Evolutionary conservation across 1,140 invertebrate species (phyloP).

Genomic region (Dreissena rostriformis): DNA sequence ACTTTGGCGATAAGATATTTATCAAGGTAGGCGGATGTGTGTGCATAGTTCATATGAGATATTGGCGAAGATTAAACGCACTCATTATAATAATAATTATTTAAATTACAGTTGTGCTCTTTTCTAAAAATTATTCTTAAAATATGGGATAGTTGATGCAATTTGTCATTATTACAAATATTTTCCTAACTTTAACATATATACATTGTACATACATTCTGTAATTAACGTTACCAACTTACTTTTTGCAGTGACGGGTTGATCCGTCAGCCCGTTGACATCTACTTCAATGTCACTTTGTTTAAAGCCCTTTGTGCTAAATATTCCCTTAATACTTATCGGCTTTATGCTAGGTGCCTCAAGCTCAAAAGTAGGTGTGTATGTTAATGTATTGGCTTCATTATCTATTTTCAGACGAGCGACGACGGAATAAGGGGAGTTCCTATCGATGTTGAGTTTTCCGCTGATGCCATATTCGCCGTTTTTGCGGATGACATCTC

Average conservation of each 20-base stretch:
- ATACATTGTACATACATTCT: too few species aligned
- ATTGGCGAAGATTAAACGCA: too few species aligned
- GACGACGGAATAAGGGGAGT: conserved; percentile 8
- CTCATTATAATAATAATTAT: too few species aligned
- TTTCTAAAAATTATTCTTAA: too few species aligned
- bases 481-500: background rate
- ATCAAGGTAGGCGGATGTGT: too few species aligned
- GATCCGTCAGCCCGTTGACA: conserved; percentile 35
- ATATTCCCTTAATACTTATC: conserved; percentile 54
- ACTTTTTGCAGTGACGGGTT: conserved; percentile 58
- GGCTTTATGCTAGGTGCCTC: conserved; percentile 43
- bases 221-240: background rate
- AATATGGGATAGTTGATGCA: too few species aligned
- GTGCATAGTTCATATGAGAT: too few species aligned
- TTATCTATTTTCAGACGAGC: conserved; percentile 23
- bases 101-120: too few species aligned
- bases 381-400: conserved; percentile 50
- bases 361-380: conserved; percentile 66
- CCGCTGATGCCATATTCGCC: conserved; percentile 12
- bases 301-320: conserved; percentile 48
- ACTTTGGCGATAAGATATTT: too few species aligned
- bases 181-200: too few species aligned
- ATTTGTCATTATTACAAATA: too few species aligned
- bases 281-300: conserved; percentile 49
- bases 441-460: conserved; percentile 35